These are phyloP conservation scores for Matsumurasca onukii DNA, from an alignment of 1,140 invertebrate species.

Conservation along the genomic window DNA sequence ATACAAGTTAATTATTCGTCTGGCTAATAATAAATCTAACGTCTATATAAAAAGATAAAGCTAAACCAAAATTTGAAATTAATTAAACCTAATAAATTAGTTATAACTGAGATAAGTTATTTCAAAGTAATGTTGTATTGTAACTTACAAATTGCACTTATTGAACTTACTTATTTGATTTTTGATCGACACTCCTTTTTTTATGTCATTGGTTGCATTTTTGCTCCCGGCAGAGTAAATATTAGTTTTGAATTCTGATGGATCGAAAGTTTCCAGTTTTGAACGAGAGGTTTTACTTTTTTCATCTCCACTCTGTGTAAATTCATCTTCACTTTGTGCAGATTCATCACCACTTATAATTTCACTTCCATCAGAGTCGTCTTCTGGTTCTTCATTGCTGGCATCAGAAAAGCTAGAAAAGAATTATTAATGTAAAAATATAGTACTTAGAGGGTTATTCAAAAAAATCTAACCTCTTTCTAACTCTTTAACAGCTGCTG, in stretches of 20 bases:
- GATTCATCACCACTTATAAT: too few relatives aligned
- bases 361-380: constrained; percentile 21
- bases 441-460: too few relatives aligned
- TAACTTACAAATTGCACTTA: too few relatives aligned
- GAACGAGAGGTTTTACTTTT: not conserved
- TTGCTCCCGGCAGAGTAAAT: constrained; percentile 32
- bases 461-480: too few relatives aligned
- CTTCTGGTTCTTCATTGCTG: constrained; percentile 16
- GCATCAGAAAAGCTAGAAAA: constrained; percentile 12
- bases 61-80: too few relatives aligned
- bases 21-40: too few relatives aligned
- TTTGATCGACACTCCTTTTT: constrained; percentile 74
- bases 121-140: too few relatives aligned
- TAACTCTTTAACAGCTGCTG: too few relatives aligned
- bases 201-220: constrained; percentile 46
- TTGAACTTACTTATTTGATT: constrained; percentile 61
- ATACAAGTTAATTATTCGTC: too few relatives aligned
- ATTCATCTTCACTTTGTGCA: not conserved
- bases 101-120: too few relatives aligned
- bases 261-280: not conserved
- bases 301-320: not conserved
- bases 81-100: too few relatives aligned
- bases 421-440: not conserved
- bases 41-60: too few relatives aligned
- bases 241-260: constrained; percentile 3